Conservation (phyloP, 2,797 vertebrate genomes). For the Scarus forsteni region DNA sequence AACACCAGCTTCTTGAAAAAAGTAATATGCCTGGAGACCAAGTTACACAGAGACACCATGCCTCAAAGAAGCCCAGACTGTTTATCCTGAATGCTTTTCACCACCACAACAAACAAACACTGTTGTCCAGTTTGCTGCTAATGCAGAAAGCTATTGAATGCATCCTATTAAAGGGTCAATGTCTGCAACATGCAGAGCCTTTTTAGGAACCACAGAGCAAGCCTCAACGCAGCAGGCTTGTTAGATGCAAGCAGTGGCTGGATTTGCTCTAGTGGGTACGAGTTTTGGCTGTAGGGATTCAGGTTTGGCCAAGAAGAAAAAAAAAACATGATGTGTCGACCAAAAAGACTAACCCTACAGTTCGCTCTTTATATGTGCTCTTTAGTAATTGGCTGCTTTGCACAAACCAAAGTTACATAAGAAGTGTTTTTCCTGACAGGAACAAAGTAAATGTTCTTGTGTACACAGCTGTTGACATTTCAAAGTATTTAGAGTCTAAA, state of each 20-base stretch:
- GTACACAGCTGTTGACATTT: neutral
- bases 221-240: slow-evolving; percentile 36
- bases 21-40: slow-evolving; percentile 50
- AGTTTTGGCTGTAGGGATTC: slow-evolving; percentile 34
- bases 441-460: slow-evolving; percentile 19
- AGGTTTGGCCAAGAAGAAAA: slow-evolving; percentile 43
- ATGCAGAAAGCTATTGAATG: slow-evolving; percentile 31
- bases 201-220: slow-evolving; percentile 42
- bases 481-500: neutral
- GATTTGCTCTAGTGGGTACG: too few species aligned
- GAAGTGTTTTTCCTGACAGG: slow-evolving; percentile 9
- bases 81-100: slow-evolving; percentile 39
- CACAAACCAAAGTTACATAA: slow-evolving; percentile 32
- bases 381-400: slow-evolving; percentile 19
- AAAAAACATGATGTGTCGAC: slow-evolving; percentile 38
- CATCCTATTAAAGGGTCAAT: slow-evolving; percentile 39
- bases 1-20: slow-evolving; percentile 49
- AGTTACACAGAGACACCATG: slow-evolving; percentile 53
- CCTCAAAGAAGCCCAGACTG: slow-evolving; percentile 40
- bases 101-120: slow-evolving; percentile 48
- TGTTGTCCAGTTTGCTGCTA: slow-evolving; percentile 46
- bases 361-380: slow-evolving; percentile 39
- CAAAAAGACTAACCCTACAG: slow-evolving; percentile 35
- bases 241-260: slow-evolving; percentile 38
- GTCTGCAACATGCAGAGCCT: slow-evolving; percentile 43